Conservation (phyloP, 2,113 vertebrate genomes). For the Lophotis ruficrista region DNA sequence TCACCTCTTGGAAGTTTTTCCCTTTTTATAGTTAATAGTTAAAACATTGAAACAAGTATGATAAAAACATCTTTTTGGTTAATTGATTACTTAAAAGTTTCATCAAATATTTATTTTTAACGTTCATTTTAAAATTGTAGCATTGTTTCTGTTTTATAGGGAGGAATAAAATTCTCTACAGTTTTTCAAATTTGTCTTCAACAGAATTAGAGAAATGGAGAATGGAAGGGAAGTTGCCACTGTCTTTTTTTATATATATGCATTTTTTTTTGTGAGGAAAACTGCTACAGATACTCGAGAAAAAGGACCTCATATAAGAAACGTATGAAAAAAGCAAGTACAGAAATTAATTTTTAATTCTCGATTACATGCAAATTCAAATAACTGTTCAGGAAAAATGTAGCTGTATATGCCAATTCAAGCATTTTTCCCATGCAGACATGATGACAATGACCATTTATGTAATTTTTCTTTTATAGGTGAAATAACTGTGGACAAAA, state of each 20-base stretch:
- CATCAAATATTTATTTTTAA: background rate
- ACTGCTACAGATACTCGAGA: background rate
- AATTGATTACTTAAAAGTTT: background rate
- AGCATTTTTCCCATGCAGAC: background rate
- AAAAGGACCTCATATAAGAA: background rate
- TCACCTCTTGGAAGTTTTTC: background rate
- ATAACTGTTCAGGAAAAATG: background rate
- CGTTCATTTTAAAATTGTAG: background rate
- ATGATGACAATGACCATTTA: background rate
- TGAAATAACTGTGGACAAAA: background rate
- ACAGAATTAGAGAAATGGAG: background rate
- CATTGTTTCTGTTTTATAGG: background rate
- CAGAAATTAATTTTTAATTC: background rate
- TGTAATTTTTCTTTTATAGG: background rate
- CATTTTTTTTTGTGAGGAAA: background rate
- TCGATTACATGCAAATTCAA: background rate
- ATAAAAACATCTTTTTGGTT: background rate
- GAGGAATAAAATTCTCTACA: background rate
- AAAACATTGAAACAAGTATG: background rate
- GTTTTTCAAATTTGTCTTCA: background rate
- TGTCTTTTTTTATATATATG: background rate
- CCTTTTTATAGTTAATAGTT: background rate
- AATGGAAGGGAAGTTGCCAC: background rate
- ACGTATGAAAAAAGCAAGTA: background rate
- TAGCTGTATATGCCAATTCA: background rate